phyloP scores from a whole-genome alignment of 2,888 invertebrate species.

The Dilophus febrilis region DNA sequence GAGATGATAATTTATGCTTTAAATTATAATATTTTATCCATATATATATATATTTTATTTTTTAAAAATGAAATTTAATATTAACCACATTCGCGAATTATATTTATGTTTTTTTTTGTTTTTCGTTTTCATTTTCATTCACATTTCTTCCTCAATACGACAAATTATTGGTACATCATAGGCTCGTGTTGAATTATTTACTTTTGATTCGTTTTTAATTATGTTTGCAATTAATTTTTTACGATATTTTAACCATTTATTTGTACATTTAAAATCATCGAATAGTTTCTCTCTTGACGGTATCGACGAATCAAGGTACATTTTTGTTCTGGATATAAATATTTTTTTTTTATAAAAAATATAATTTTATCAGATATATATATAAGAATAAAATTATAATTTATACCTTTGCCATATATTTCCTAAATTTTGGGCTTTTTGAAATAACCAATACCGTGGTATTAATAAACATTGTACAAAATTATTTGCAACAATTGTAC shows the following conservation, averaged over 20 bases:
- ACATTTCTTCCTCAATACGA: conserved; percentile 19
- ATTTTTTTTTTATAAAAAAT: neutral
- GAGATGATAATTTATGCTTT: no score
- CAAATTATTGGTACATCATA: conserved; percentile 27
- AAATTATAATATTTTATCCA: no score
- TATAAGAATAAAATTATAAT: neutral
- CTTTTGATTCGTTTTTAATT: neutral
- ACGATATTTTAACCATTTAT: conserved; percentile 24
- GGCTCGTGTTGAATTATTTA: conserved; percentile 16
- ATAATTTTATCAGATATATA: neutral
- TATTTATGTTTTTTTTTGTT: no score
- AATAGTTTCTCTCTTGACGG: conserved; percentile 23
- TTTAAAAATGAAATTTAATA: no score
- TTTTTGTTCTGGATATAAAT: conserved; percentile 12
- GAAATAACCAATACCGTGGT: conserved; percentile 51
- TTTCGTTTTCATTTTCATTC: no score
- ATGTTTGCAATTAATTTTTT: conserved; percentile 15
- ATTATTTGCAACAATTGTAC: conserved; percentile 46
- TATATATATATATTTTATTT: no score
- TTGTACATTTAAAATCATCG: conserved; percentile 18
- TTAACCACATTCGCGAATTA: no score
- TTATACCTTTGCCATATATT: conserved; percentile 25
- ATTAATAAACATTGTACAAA: conserved; percentile 47
- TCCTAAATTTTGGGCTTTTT: conserved; percentile 29
- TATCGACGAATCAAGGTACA: conserved; percentile 22